Evolutionary conservation across 2,113 vertebrate genomes (phyloP).

Genomic region (Sakesphorus luctuosus): DNA sequence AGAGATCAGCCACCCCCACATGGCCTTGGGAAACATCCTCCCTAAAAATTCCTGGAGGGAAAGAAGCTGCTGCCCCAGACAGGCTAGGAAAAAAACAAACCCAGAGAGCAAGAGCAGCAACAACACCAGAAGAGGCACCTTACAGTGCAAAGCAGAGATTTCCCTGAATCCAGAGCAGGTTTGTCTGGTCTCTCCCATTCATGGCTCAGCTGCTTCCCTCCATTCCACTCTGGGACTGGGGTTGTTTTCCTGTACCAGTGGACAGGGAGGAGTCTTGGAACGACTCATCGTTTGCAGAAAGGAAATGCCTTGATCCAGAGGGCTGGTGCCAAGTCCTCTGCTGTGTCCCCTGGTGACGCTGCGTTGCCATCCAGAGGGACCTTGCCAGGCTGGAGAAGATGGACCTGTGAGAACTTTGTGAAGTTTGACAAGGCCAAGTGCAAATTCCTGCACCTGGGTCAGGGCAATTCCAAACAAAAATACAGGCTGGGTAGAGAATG

Average conservation of each 20-base stretch:
- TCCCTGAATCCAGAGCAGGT: neutral
- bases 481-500: neutral
- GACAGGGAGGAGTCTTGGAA: neutral
- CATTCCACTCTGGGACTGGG: rapidly evolving
- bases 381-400: neutral
- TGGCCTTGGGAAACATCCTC: neutral
- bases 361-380: neutral
- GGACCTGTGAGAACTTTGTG: neutral
- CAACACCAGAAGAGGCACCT: neutral
- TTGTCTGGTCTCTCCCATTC: neutral
- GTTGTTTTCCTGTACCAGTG: rapidly evolving
- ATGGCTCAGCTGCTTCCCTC: neutral
- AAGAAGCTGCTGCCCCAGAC: neutral
- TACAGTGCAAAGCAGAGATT: neutral
- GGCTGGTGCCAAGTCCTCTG: neutral
- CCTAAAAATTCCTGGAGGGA: neutral
- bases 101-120: neutral
- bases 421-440: neutral
- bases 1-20: rapidly evolving
- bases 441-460: neutral
- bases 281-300: neutral
- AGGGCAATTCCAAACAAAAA: neutral
- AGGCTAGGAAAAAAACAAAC: neutral
- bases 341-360: neutral
- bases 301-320: neutral